Conservation (phyloP, 53 echinoderm and acorn worm species). For the Paracentrotus lividus region DNA sequence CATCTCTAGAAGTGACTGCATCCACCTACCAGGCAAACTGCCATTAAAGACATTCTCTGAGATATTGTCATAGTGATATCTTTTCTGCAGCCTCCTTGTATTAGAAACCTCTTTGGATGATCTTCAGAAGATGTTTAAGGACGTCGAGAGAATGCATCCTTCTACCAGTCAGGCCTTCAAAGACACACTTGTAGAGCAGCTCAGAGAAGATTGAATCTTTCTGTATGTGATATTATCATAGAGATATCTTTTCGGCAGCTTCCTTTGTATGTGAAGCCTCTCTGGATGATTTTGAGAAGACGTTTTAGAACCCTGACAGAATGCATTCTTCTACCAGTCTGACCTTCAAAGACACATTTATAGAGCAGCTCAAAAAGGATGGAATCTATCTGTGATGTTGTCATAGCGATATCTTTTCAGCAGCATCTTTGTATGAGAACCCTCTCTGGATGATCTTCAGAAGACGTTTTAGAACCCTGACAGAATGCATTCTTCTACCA, state of each 20-base stretch:
- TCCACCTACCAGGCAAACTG: too few species aligned
- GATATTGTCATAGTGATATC: background rate
- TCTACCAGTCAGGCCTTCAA: constrained; percentile 66
- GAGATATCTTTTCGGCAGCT: constrained; percentile 11
- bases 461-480: constrained; percentile 68
- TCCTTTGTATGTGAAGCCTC: constrained; percentile 62
- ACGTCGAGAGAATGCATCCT: constrained; percentile 70
- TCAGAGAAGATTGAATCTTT: too few species aligned
- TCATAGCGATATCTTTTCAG: constrained; percentile 22
- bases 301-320: constrained; percentile 68
- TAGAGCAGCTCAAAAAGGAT: too few species aligned
- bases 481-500: constrained; percentile 73
- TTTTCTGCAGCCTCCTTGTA: constrained; percentile 24
- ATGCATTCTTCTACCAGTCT: constrained; percentile 68
- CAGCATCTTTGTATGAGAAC: constrained; percentile 63
- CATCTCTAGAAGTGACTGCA: too few species aligned
- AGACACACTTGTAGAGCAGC: constrained; percentile 42
- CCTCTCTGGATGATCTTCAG: constrained; percentile 66
- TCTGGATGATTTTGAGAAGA: constrained; percentile 59
- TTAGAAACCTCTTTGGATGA: constrained; percentile 50
- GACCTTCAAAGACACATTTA: constrained; percentile 78
- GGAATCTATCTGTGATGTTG: background rate
- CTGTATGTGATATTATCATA: constrained; percentile 34
- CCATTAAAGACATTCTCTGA: too few species aligned
- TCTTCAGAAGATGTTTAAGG: constrained; percentile 21